Evolutionary conservation across 2,113 vertebrate species (phyloP), one percentile per base, ranked within the genome.

Genomic region (Strix uralensis): DNA sequence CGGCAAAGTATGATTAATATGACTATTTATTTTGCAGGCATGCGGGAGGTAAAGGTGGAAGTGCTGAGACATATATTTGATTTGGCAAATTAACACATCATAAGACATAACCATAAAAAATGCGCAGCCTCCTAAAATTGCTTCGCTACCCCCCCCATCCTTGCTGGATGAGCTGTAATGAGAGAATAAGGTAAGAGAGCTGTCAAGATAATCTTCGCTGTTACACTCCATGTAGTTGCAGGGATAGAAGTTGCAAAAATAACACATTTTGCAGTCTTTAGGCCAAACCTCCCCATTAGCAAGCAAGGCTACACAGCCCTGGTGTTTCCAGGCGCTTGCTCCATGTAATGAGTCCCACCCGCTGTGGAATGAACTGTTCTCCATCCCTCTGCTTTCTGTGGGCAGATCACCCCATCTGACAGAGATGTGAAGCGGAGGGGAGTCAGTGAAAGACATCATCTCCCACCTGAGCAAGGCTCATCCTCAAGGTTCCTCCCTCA

Each of bases 51-150:
- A 96, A 91, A 91, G 90, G 95, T 96, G 94, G 93, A 95, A 96
- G 93, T 86, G 82, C 83, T 74, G 92, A 96, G 93, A 89, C 87
- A 61, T 97, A 92, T 90, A 97, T 95, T 96, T 95, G 93, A 92
- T 95, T 96, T 96, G 97, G 95, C 97, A 96, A 97, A 97, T 97
- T 97, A 97, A 93, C 94, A 97, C 95, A 97, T 97, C 95, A 95
- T 93, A 94, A 94, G 91, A 96, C 92, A 92, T 95, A 96, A 90
- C 94, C 90, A 85, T 96, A 96, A 96, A 97, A 94, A 95, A 90
- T 77, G 65, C 49, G 4, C 78, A 77, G 83, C 62, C 66, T 93
- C 85, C 92, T 77, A 86, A 91, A 86, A 93, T 62, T 91, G 86
- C 81, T 87, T 86, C 62, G 30, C 54, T 91, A 13, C 29, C 66